A percentile compares a stretch with the other conserved stretches of the same genome.
phyloP scores from a whole-genome alignment of 2,113 vertebrate genomes.

The Echinops telfairi region DNA sequence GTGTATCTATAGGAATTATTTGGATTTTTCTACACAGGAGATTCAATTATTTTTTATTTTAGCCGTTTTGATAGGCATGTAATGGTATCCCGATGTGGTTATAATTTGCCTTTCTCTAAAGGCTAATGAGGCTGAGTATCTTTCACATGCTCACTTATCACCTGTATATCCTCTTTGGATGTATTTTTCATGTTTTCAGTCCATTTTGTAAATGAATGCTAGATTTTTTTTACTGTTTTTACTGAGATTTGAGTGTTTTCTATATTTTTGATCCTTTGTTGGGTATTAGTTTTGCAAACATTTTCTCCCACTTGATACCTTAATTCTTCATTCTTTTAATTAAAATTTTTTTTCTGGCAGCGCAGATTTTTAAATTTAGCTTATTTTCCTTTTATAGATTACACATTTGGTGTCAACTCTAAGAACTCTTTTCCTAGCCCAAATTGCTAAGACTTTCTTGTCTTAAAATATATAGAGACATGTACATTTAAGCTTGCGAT shows the following conservation, averaged over 20 bases:
- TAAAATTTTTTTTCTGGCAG: no score
- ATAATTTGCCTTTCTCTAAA: background rate
- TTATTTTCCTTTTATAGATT: no score
- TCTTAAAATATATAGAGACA: no score
- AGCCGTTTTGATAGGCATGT: background rate
- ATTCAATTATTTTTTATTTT: background rate
- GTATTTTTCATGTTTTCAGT: background rate
- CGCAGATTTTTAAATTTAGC: no score
- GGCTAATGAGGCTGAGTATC: background rate
- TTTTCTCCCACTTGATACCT: background rate
- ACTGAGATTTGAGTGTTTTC: background rate
- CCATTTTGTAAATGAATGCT: conserved; percentile 29
- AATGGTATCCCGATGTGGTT: background rate
- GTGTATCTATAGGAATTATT: background rate
- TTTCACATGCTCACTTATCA: background rate
- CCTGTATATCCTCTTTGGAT: background rate
- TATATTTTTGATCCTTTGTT: background rate
- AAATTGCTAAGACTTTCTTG: no score
- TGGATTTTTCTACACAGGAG: background rate
- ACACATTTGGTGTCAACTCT: no score
- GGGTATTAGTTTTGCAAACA: background rate
- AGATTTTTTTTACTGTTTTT: background rate
- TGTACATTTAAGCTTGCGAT: no score
- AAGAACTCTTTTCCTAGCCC: no score
- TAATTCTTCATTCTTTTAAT: background rate